Evolutionary conservation across 2,797 vertebrate species (phyloP).

Genomic region (Nyctibius grandis): DNA sequence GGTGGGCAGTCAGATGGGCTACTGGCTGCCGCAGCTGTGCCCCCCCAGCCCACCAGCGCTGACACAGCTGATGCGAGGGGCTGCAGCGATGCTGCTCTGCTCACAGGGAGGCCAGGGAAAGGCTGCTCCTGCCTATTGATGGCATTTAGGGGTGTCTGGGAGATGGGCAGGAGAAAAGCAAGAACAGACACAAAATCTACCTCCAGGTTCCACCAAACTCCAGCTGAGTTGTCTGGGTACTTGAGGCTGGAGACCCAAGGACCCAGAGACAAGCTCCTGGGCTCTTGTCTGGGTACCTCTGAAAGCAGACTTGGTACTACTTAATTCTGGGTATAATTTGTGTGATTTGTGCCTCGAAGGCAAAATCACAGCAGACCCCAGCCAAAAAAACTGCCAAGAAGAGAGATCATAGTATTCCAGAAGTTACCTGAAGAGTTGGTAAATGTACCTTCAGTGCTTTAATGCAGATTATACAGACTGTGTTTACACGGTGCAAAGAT

Average conservation of each 20-base stretch:
- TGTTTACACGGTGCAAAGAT: accelerated
- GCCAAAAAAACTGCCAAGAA: not conserved
- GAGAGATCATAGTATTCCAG: not conserved
- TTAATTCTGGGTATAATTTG: not conserved
- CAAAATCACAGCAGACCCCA: not conserved
- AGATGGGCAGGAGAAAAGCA: not conserved
- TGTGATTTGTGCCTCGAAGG: not conserved
- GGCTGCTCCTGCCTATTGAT: not conserved
- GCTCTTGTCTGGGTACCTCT: no score
- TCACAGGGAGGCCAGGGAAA: not conserved
- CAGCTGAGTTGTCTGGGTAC: no score
- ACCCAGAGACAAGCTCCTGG: no score
- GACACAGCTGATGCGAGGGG: not conserved
- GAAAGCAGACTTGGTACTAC: accelerated
- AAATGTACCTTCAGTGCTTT: not conserved
- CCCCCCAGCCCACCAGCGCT: not conserved
- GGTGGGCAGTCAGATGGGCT: not conserved
- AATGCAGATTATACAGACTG: not conserved
- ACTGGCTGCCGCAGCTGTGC: not conserved
- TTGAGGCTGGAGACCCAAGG: no score
- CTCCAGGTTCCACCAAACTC: not conserved
- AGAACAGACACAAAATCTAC: not conserved
- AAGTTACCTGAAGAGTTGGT: not conserved
- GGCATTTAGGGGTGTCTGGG: not conserved
- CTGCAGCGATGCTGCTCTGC: not conserved